phyloP scores from a whole-genome alignment of 2,888 invertebrate genomes.

The Megastigmus dorsalis region DNA sequence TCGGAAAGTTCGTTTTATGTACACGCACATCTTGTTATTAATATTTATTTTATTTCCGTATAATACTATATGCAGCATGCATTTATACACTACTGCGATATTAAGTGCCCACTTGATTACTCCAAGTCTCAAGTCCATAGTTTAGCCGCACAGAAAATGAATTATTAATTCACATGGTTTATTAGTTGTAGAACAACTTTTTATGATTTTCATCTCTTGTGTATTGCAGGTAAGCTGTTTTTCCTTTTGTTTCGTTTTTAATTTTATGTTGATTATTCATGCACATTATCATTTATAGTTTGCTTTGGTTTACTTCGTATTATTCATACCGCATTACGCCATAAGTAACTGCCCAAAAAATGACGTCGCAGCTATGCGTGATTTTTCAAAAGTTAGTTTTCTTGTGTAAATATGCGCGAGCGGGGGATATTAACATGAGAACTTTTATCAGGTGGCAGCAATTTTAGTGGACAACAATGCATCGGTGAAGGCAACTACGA shows the following conservation, averaged over 20 bases:
- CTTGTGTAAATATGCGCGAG: not conserved
- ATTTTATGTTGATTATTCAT: not conserved
- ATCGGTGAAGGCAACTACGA: slow-evolving; percentile 91
- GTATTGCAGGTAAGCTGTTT: slow-evolving; percentile 33
- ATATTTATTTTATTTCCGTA: slow-evolving; percentile 1
- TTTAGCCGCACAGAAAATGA: not conserved
- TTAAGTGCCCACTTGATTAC: slow-evolving; percentile 1
- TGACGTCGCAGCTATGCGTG: not conserved
- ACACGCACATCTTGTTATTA: slow-evolving; percentile 20
- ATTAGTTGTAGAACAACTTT: slow-evolving; percentile 43
- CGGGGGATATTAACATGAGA: slow-evolving; percentile 25
- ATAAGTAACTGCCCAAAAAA: not conserved
- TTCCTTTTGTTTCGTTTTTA: slow-evolving; percentile 19
- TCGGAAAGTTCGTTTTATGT: not conserved
- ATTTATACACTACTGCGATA: not conserved
- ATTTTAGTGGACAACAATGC: slow-evolving; percentile 94
- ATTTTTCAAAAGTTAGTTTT: slow-evolving; percentile 8
- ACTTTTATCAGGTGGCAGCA: slow-evolving; percentile 81
- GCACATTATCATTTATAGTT: no score
- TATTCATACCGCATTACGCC: not conserved
- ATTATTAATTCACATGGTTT: slow-evolving; percentile 28
- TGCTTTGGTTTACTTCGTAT: slow-evolving; percentile 5
- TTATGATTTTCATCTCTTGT: slow-evolving; percentile 41
- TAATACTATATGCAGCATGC: slow-evolving; percentile 16
- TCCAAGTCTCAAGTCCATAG: not conserved